These are phyloP conservation scores for Euura saliciscinereae DNA, from an alignment of 1,140 invertebrate genomes.

Conservation along the genomic window DNA sequence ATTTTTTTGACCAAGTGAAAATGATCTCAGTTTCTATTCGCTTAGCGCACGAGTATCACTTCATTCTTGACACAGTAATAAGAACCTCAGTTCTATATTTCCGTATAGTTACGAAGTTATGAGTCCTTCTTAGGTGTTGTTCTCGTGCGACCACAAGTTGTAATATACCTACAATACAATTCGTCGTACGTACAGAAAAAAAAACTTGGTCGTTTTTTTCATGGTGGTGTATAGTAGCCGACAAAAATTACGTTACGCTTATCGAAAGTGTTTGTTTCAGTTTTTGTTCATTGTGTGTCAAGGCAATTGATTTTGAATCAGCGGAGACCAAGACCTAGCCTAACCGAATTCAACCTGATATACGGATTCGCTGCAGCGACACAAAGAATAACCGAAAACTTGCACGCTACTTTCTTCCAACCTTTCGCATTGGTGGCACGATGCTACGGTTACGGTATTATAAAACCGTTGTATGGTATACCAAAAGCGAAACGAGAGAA, in stretches of 20 bases:
- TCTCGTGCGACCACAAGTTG: neutral
- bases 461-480: neutral
- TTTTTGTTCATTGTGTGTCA: no score
- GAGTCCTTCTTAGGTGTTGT: neutral
- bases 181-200: neutral
- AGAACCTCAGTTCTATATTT: neutral
- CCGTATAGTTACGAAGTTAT: neutral
- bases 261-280: no score
- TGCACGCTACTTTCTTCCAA: neutral
- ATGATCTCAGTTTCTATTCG: neutral
- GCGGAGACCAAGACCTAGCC: neutral
- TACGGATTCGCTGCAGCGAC: neutral
- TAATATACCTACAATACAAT: neutral
- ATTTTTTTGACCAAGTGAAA: neutral
- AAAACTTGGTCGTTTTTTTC: no score
- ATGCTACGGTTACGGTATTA: neutral
- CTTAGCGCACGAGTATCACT: neutral
- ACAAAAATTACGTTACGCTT: no score
- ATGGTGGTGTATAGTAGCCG: no score
- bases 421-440: neutral
- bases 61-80: neutral
- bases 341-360: neutral
- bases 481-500: slow-evolving; percentile 2
- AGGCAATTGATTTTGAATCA: no score
- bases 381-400: neutral